Base-by-base conservation (phyloP, 2,888 invertebrate genomes). In the Diaphora mendica region DNA sequence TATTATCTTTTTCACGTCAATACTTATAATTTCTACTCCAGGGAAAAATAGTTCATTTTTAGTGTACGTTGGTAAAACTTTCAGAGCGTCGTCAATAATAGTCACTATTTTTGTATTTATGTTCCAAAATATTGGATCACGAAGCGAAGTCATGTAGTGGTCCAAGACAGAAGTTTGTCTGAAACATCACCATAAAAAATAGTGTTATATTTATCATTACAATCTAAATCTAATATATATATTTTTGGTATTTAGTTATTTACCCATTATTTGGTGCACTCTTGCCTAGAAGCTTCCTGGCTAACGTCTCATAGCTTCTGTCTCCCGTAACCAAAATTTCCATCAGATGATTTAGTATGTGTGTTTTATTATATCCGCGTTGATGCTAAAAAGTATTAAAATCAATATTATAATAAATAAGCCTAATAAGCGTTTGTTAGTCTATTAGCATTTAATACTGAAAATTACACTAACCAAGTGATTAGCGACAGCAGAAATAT, bases 51-150 rank as follows among this genome's bases (percentile, higher is more conserved):
- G 90, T 87, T 97, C 96, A 70, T 95, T 95, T 82, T 94, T 92
- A 42, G 95, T 93, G 91, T 97, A 97, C 0, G 96, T 91, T 17
- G 96, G 94, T 65, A 97, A 87, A 70, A 93, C 88, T 83, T 93
- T 89, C 78, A 97, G 96, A 89, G 96, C 97, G 77, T 96, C 95
- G 80, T 96, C 96, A 87, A 97, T 94, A 70, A 96, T 91, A 68
- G 96, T 91, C 55, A 96, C 90, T 80, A 97, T 95, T 83, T 96
- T 96, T 88, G 97, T 96, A 88, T 96, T 97, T 78, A 97, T 90
- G 76, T 96, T 96, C 95, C 97, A 98, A 94, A 97, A 97, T 76
- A 97, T 94, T 5, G 97, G 97, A 90, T 98, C 97, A 76, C 97
- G 96, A 84, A 97, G 83, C 75, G 96, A 95, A 3, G 97, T 97